phyloP scores from a whole-genome alignment of 2,888 invertebrate species.

The Ophioninae sp. region DNA sequence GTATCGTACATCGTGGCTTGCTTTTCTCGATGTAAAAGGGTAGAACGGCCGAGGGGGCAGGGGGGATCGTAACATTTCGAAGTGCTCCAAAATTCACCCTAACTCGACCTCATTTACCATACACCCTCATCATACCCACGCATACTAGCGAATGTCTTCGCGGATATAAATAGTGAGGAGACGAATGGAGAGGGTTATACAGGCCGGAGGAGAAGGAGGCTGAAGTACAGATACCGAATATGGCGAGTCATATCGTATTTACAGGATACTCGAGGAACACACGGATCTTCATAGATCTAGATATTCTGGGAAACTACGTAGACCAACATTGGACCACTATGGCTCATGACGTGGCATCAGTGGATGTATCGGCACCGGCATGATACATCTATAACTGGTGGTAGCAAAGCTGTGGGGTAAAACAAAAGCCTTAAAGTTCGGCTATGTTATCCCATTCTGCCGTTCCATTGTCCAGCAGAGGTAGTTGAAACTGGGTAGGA shows the following conservation, averaged over 20 bases:
- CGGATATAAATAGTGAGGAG: background rate
- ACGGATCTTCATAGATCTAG: conserved; percentile 37
- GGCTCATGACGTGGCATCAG: background rate
- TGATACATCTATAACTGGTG: conserved; percentile 38
- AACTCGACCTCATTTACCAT: conserved; percentile 4
- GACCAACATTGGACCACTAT: conserved; percentile 12
- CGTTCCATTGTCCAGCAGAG: conserved; percentile 42
- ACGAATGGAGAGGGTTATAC: conserved; percentile 24
- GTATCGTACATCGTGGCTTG: conserved; percentile 21
- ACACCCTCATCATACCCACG: background rate
- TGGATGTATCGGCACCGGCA: conserved; percentile 5
- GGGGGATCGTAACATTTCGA: conserved; percentile 11
- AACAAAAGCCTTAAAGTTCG: conserved; percentile 55
- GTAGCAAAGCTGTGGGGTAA: conserved; percentile 50
- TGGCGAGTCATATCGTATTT: conserved; percentile 60
- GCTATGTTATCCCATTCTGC: conserved; percentile 7
- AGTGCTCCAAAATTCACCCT: conserved; percentile 43
- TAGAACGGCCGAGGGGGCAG: background rate
- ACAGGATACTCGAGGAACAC: conserved; percentile 41
- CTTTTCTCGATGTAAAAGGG: background rate
- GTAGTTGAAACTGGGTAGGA: conserved; percentile 16
- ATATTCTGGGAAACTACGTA: conserved; percentile 40
- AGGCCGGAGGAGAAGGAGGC: conserved; percentile 13
- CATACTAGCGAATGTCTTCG: conserved; percentile 5
- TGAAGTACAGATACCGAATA: conserved; percentile 50